Conservation (phyloP, 2,113 vertebrate genomes). For the human region GRCh38 chr1:10696001-10696500, state of each 20-base stretch:
- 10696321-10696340: background rate
- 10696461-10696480: background rate
- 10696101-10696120: slow-evolving; percentile 79
- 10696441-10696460: background rate
- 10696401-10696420: background rate
- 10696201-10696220: background rate
- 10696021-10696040: slow-evolving; percentile 76
- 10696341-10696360: background rate
- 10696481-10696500: background rate
- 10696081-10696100: slow-evolving; percentile 83
- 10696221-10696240: background rate
- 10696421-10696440: background rate
- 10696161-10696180: slow-evolving; percentile 63
- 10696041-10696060: slow-evolving; percentile 82
- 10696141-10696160: slow-evolving; percentile 74
- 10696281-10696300: background rate
- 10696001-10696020: background rate
- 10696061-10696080: slow-evolving; percentile 85
- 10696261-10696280: background rate
- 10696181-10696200: slow-evolving; percentile 55
- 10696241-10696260: background rate
- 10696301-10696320: background rate
- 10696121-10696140: slow-evolving; percentile 79
- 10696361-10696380: background rate
- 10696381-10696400: background rate